Conservation (phyloP, 2,888 invertebrate genomes). For the Drosophila infuscata region DNA sequence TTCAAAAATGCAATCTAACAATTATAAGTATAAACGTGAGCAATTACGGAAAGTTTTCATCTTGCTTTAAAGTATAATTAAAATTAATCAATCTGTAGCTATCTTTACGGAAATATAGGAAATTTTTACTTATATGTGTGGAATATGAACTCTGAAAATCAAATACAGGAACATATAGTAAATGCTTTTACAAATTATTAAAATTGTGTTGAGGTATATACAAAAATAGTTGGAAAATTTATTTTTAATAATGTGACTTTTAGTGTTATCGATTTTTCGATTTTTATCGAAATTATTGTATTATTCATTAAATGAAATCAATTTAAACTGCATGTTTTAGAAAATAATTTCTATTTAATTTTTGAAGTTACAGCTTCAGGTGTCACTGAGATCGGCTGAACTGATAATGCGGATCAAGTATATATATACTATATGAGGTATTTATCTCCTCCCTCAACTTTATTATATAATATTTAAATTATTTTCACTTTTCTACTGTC, state of each 20-base stretch:
- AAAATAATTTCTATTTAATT: not conserved
- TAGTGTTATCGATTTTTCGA: not conserved
- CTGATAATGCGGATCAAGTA: not conserved
- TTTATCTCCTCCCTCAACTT: accelerated
- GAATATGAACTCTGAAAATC: not conserved
- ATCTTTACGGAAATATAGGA: not conserved
- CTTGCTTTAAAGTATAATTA: not conserved
- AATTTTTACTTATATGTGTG: not conserved
- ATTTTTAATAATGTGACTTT: not conserved
- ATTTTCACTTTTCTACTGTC: not conserved
- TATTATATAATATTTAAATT: not conserved
- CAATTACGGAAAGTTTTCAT: conserved; percentile 13
- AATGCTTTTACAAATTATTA: accelerated
- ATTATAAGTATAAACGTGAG: not conserved
- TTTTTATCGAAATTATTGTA: not conserved
- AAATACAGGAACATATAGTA: not conserved
- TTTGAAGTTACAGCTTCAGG: not conserved
- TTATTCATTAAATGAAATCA: not conserved
- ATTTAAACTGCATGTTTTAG: not conserved
- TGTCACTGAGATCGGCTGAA: not conserved
- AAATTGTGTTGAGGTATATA: not conserved
- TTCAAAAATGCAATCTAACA: not conserved
- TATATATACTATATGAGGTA: not conserved
- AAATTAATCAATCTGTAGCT: not conserved
- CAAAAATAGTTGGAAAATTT: not conserved